A percentile compares a stretch with the other conserved stretches of the same genome.
Conservation (phyloP, 35 echinoderm and acorn worm genomes). For the Ophioderma brevispina region DNA sequence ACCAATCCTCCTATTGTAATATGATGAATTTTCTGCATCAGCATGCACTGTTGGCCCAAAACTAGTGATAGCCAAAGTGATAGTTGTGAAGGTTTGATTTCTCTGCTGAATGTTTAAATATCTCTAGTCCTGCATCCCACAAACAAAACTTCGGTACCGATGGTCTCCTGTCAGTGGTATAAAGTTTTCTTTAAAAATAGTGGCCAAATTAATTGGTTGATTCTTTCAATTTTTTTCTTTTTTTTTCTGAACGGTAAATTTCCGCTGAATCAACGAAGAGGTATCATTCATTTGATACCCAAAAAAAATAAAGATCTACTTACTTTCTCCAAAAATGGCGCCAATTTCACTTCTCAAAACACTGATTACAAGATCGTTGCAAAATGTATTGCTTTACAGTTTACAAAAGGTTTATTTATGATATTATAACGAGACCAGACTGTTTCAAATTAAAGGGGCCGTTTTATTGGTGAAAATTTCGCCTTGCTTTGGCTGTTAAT, state of each 20-base stretch:
- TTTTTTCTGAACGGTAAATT: background rate
- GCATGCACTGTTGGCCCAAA: background rate
- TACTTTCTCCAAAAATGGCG: conserved; percentile 29
- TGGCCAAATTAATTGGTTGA: background rate
- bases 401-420: background rate
- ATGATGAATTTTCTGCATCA: background rate
- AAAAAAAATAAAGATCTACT: conserved; percentile 30
- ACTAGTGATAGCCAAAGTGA: background rate
- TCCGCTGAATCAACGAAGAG: conserved; percentile 14
- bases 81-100: conserved; percentile 35
- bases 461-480: too few relatives aligned
- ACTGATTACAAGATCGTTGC: conserved; percentile 47
- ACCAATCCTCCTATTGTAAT: background rate
- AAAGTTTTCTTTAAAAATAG: conserved; percentile 60
- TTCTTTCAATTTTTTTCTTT: conserved; percentile 43
- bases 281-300: conserved; percentile 39
- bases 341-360: conserved; percentile 27
- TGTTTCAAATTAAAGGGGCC: too few relatives aligned
- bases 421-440: conserved; percentile 53
- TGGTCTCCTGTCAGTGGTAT: conserved; percentile 52
- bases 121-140: conserved; percentile 7
- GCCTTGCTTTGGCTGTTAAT: too few relatives aligned
- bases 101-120: conserved; percentile 1
- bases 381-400: conserved; percentile 5
- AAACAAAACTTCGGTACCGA: conserved; percentile 50